Base-by-base conservation (phyloP, 2,113 vertebrate genomes). In the Dicaeum eximium region DNA sequence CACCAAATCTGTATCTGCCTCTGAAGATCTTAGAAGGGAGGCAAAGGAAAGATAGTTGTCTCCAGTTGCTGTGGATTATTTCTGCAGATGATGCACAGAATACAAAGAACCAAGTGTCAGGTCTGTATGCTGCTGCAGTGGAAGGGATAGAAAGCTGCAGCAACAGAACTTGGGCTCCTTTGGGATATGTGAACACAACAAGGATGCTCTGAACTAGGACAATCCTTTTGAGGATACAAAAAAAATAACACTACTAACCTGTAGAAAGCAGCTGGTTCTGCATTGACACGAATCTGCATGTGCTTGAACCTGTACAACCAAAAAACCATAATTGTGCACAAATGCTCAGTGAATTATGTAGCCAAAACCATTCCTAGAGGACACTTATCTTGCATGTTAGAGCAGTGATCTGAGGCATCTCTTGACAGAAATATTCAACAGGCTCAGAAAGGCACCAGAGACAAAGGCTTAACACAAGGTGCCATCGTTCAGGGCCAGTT, bases 241-340 rank as follows among this genome's bases (percentile, higher is more conserved):
- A 17, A 17, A 95, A 85, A 53, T 11, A 87, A 80, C 1, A 15
- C 31, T 18, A 82, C 97, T 97, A 80, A 99, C 99, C 99, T 98
- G 98, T 98, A 99, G 95, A 99, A 99, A 80, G 99, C 99, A 44
- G 98, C 99, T 62, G 99, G 98, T 89, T 99, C 99, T 0, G 99
- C 99, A 45, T 99, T 99, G 92, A 99, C 98, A 51, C 99, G 98
- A 89, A 99, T 98, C 97, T 99, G 99, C 99, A 99, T 98, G 92
- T 99, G 99, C 88, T 99, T 99, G 97, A 99, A 99, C 96, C 99
- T 99, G 96, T 23, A 88, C 15, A 92, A 40, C 2, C 80, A 92
- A 84, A 93, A 93, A 71, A 62, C 56, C 17, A 40, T 51, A 37
- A 86, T 27, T 48, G 38, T 50, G n/a, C 16, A 61, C 13, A 90